Evolutionary conservation across 2,113 vertebrate species (phyloP), one percentile per base, ranked within the genome.

Genomic region (Benthochromis sp.): DNA sequence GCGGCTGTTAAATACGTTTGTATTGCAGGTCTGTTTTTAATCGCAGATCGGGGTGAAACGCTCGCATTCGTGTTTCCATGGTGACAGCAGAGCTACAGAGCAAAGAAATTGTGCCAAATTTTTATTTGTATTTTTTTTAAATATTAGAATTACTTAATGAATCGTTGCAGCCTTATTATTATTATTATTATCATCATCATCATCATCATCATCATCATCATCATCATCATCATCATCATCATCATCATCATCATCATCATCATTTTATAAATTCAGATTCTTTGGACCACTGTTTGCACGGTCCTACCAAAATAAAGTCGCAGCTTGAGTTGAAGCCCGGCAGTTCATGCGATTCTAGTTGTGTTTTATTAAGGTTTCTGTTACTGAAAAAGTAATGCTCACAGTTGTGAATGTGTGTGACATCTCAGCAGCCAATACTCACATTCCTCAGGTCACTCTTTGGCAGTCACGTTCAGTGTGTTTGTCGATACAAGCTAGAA

Each of bases 381-480:
- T 27, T 73, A 27, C 66, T 45, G 66, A 45, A 27, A 73, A 73
- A 73, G 21, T 27, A 45, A 45, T 43, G 21, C 13, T 73, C 13
- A 9, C 13, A 45, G 21, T 73, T 43, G 43, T 76, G 71, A 76
- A 76, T 19, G 61, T 82, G 55, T 81, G 24, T 24, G 47, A 55
- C 14, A 24, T 82, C 43, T 57, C 55, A 83, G 47, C 38, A 86
- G 43, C 50, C 76, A 61, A 21, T 61, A 63, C 71, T 78, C 54
- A 29, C 76, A 76, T 81, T 86, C 59, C 38, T 78, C 24, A 12
- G 27, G 53, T 31, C 71, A 0, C 45, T 31, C n/a, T 34, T 66
- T 79, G 17, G 66, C 63, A 57, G 36, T 83, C 84, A 34, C 5
- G 29, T 80, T 81, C 4, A 61, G 63, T 81, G 17, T 54, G 83